These are phyloP conservation scores for Phaetusa simplex DNA, from an alignment of 2,113 vertebrate species.

Conservation along the genomic window DNA sequence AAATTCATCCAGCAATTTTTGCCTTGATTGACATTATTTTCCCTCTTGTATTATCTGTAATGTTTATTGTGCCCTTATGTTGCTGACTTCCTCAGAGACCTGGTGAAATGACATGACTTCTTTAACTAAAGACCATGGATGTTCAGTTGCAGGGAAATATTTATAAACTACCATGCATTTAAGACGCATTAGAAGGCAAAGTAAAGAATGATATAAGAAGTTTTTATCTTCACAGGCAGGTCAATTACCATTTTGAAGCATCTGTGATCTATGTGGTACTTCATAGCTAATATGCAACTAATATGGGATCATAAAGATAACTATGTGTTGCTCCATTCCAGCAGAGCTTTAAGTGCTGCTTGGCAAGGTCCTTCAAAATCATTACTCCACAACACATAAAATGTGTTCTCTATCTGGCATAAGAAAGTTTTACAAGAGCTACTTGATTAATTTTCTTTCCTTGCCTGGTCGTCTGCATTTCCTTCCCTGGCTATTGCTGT, in stretches of 20 bases:
- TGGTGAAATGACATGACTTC: not conserved
- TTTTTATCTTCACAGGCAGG: not conserved
- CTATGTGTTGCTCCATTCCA: not conserved
- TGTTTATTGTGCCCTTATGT: not conserved
- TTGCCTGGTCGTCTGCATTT: not conserved
- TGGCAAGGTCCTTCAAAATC: not conserved
- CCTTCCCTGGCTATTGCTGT: not conserved
- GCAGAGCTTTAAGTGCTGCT: not conserved
- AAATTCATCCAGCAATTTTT: not conserved
- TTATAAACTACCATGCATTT: not conserved
- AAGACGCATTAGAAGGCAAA: not conserved
- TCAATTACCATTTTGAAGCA: not conserved
- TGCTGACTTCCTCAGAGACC: not conserved
- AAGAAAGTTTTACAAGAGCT: not conserved
- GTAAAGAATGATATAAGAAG: not conserved
- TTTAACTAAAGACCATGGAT: not conserved
- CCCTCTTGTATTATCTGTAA: not conserved
- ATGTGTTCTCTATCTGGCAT: not conserved
- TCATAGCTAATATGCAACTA: slow-evolving; percentile 15
- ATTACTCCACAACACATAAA: not conserved
- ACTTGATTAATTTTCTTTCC: not conserved
- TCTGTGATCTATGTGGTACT: not conserved
- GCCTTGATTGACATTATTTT: not conserved
- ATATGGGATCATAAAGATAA: not conserved
- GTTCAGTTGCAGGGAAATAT: not conserved